Conservation (phyloP, 2,113 vertebrate genomes). For the Aldabrachelys gigantea region DNA sequence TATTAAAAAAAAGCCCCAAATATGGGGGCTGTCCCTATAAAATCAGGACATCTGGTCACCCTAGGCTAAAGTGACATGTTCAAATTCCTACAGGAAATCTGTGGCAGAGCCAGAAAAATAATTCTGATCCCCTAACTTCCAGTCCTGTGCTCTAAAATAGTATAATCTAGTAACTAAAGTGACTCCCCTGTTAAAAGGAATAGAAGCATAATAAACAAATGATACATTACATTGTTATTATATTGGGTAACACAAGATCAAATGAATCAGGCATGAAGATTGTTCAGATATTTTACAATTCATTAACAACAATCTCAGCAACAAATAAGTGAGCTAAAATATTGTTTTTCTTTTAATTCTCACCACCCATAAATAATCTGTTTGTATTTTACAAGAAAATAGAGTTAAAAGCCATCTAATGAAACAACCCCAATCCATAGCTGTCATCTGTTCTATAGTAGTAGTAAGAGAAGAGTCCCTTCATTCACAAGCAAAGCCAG, state of each 20-base stretch:
- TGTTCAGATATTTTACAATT: slow-evolving; percentile 34
- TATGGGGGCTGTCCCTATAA: too few species aligned
- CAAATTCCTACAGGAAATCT: background rate
- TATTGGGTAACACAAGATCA: background rate
- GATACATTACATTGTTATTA: background rate
- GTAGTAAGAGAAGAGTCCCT: slow-evolving; percentile 68
- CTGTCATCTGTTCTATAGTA: slow-evolving; percentile 69
- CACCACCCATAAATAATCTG: slow-evolving; percentile 65
- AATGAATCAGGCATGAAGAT: slow-evolving; percentile 20
- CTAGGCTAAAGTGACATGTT: background rate
- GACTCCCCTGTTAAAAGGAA: background rate
- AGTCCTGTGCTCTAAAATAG: background rate
- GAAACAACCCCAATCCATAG: slow-evolving; percentile 59
- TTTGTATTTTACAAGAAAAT: slow-evolving; percentile 74
- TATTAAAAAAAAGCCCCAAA: too few species aligned
- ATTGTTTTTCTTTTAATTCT: slow-evolving; percentile 62
- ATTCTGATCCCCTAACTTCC: background rate
- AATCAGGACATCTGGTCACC: too few species aligned
- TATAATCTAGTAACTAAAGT: background rate
- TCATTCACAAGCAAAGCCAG: slow-evolving; percentile 77
- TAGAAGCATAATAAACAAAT: background rate
- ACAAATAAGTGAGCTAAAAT: slow-evolving; percentile 30
- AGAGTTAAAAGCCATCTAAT: slow-evolving; percentile 70
- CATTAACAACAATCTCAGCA: slow-evolving; percentile 51
- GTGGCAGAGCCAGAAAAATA: background rate